phyloP scores from a whole-genome alignment of 1,140 invertebrate species.

The Neuroterus valhalla region DNA sequence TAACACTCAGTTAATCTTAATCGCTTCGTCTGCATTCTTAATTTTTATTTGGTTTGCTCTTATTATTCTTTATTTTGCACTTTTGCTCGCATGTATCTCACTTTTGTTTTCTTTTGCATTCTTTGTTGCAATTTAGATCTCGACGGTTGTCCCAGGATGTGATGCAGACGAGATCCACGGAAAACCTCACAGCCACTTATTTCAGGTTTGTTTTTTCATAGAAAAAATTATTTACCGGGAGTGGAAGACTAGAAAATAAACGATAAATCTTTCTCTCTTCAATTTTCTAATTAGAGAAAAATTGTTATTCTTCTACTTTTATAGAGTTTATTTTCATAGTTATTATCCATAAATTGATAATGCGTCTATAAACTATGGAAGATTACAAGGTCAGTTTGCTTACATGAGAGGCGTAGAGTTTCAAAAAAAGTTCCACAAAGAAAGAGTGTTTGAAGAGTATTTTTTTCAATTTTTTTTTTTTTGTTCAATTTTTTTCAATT shows the following conservation, averaged over 20 bases:
- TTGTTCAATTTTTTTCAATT: conserved; percentile 18
- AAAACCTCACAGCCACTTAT: conserved; percentile 65
- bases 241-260: too few species aligned
- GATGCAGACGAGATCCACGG: conserved; percentile 69
- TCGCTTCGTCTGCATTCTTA: conserved; percentile 37
- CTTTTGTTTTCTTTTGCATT: conserved; percentile 63
- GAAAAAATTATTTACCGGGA: conserved; percentile 26
- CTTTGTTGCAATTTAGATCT: conserved; percentile 76
- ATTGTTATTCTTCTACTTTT: conserved; percentile 1
- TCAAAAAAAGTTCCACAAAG: not conserved
- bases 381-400: not conserved
- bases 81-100: conserved; percentile 67
- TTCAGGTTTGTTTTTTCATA: conserved; percentile 65
- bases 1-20: conserved; percentile 25
- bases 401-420: not conserved
- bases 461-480: conserved; percentile 20
- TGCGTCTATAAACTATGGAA: not conserved
- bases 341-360: conserved; percentile 10
- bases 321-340: conserved; percentile 6
- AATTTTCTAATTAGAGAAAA: too few species aligned
- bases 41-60: conserved; percentile 58
- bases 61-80: conserved; percentile 60
- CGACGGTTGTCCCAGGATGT: conserved; percentile 87
- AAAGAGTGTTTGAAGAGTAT: conserved; percentile 15
- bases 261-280: too few species aligned